Evolutionary conservation across 2,113 vertebrate species (phyloP).

Genomic region (Etheostoma cragini): DNA sequence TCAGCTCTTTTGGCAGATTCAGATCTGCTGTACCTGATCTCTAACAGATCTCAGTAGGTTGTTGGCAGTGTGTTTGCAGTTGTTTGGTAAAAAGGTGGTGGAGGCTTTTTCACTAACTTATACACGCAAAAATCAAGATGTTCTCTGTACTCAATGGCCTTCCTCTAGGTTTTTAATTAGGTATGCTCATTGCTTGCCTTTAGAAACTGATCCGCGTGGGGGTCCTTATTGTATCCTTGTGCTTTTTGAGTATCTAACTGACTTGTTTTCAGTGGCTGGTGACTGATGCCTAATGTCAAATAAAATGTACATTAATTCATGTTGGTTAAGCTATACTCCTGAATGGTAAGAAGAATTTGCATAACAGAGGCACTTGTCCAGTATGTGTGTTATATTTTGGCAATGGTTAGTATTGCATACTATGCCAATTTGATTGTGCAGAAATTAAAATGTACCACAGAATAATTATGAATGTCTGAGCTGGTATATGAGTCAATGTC

Average conservation of each 20-base stretch:
- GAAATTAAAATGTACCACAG: slow-evolving; percentile 51
- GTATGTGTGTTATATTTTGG: slow-evolving; percentile 56
- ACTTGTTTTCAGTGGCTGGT: slow-evolving; percentile 45
- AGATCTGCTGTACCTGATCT: slow-evolving; percentile 46
- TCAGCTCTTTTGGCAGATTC: slow-evolving; percentile 54
- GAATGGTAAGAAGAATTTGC: slow-evolving; percentile 54
- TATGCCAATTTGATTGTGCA: slow-evolving; percentile 40
- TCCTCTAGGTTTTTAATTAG: neutral
- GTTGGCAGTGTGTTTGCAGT: slow-evolving; percentile 81
- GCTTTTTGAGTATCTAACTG: slow-evolving; percentile 31
- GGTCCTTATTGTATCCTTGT: slow-evolving; percentile 28
- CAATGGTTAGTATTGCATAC: slow-evolving; percentile 43
- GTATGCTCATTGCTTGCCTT: slow-evolving; percentile 40
- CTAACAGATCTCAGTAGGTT: slow-evolving; percentile 51
- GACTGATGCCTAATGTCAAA: slow-evolving; percentile 45
- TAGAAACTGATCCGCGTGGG: slow-evolving; percentile 32
- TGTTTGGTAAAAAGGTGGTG: slow-evolving; percentile 77
- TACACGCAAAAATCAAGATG: slow-evolving; percentile 57
- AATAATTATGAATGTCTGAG: slow-evolving; percentile 20
- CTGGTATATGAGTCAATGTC: slow-evolving; percentile 6
- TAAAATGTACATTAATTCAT: slow-evolving; percentile 37
- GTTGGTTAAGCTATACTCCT: slow-evolving; percentile 32
- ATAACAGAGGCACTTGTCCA: slow-evolving; percentile 80
- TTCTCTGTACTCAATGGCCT: slow-evolving; percentile 6
- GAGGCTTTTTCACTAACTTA: slow-evolving; percentile 62